Conservation (phyloP, 30 jellyfish, hydroid and myxozoan genomes). For the Nemopilema nomurai region DNA sequence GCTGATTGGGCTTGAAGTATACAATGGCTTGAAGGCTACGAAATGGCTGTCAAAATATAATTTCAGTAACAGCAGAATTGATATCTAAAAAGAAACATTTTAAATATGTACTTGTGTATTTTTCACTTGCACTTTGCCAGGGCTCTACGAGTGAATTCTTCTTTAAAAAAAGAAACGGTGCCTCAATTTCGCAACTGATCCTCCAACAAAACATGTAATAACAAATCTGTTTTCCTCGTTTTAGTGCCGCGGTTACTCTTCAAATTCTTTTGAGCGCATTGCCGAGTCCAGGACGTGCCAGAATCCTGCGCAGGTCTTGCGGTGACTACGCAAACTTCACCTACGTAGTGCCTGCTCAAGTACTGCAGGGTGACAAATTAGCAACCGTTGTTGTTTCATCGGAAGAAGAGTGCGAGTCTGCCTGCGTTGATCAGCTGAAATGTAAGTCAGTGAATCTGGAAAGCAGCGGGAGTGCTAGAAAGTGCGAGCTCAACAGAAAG, state of each 20-base stretch:
- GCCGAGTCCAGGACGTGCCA: background rate
- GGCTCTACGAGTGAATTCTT: too few species aligned
- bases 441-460: background rate
- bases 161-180: too few species aligned
- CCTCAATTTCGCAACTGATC: too few species aligned
- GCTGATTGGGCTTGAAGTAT: too few species aligned
- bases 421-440: background rate
- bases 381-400: background rate
- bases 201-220: too few species aligned
- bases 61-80: too few species aligned
- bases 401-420: background rate
- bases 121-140: too few species aligned
- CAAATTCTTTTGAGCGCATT: background rate
- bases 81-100: too few species aligned
- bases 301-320: background rate
- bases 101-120: too few species aligned
- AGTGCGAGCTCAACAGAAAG: background rate
- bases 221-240: too few species aligned
- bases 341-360: background rate
- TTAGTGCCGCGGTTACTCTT: background rate
- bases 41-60: too few species aligned
- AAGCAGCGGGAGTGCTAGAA: background rate
- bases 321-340: background rate
- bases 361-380: background rate
- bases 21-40: too few species aligned